phyloP scores from a whole-genome alignment of 2,113 vertebrate species.

The Carassius gibelio region DNA sequence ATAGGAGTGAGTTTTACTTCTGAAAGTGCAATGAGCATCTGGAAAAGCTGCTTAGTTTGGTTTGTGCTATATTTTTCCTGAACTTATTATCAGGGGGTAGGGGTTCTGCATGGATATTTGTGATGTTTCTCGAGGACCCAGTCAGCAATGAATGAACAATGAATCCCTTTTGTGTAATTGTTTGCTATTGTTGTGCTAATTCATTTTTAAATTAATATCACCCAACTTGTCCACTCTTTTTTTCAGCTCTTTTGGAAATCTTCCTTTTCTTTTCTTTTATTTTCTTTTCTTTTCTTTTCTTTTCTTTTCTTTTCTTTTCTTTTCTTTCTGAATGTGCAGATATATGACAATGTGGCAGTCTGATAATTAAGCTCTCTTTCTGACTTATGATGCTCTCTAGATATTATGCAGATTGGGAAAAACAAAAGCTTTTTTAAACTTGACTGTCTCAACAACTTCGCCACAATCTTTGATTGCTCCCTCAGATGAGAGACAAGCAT shows the following conservation, averaged over 20 bases:
- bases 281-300: no score
- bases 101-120: neutral
- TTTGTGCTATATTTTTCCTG: neutral
- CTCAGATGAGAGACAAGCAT: neutral
- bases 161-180: conserved; percentile 65
- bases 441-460: neutral
- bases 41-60: neutral
- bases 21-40: neutral
- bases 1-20: neutral
- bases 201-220: conserved; percentile 75
- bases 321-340: conserved; percentile 57
- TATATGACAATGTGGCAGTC: conserved; percentile 47
- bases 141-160: conserved; percentile 18
- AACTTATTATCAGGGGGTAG: neutral
- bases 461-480: neutral
- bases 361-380: conserved; percentile 23
- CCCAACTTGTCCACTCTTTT: conserved; percentile 51
- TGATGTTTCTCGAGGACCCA: conserved; percentile 34
- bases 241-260: conserved; percentile 47
- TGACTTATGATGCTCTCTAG: neutral
- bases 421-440: conserved; percentile 6
- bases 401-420: conserved; percentile 11
- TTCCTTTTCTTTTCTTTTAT: conserved; percentile 49
- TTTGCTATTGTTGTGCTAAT: conserved; percentile 73
- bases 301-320: conserved; percentile 62